phyloP scores from a whole-genome alignment of 2,113 vertebrate genomes.

The Ursus arctos region DNA sequence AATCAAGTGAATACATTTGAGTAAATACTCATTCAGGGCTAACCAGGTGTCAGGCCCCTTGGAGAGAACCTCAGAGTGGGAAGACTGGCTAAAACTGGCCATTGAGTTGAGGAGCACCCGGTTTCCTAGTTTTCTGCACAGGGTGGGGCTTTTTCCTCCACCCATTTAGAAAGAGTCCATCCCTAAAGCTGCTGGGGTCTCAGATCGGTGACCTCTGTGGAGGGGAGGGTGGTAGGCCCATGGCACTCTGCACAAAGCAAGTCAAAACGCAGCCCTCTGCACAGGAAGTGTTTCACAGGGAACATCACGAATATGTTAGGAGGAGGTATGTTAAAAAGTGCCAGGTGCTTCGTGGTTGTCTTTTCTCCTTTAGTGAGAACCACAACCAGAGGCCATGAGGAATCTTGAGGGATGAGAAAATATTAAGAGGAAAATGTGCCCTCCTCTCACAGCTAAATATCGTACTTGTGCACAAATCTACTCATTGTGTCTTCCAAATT shows the following conservation, averaged over 20 bases:
- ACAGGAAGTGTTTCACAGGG: neutral
- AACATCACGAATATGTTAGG: neutral
- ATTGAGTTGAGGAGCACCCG: neutral
- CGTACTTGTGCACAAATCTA: neutral
- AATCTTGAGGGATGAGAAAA: neutral
- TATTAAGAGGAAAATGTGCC: neutral
- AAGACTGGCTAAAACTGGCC: neutral
- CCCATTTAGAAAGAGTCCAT: neutral
- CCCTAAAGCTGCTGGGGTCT: neutral
- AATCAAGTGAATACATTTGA: neutral
- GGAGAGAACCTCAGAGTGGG: neutral
- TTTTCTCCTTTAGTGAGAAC: neutral
- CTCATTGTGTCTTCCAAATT: neutral
- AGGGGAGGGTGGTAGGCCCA: neutral
- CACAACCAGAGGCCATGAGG: neutral
- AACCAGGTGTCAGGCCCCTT: neutral
- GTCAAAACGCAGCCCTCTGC: neutral
- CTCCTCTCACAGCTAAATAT: neutral
- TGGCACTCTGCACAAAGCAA: neutral
- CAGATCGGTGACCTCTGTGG: neutral
- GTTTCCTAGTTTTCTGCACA: neutral
- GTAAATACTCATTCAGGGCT: neutral
- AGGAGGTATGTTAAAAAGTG: neutral
- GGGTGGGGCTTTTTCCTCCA: neutral
- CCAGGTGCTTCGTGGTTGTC: neutral